Percentiles rank a stretch among this genome's conserved stretches.
phyloP scores from a whole-genome alignment of 2,113 vertebrate species.

The Lichenostomus cassidix region DNA sequence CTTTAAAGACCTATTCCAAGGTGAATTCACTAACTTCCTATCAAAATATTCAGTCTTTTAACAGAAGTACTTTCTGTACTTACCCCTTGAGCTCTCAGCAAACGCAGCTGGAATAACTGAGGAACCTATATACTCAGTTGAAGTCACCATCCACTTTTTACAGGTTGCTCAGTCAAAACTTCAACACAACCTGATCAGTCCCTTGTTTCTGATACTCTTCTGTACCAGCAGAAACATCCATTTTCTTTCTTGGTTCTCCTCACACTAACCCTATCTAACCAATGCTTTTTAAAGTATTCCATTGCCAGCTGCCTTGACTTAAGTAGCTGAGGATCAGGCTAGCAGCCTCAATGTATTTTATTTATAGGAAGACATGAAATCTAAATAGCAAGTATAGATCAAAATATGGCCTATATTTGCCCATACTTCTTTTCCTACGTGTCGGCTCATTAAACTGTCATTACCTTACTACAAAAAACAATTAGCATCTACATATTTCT shows the following conservation, averaged over 20 bases:
- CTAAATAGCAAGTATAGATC: neutral
- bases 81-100: neutral
- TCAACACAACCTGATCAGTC: neutral
- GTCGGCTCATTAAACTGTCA: neutral
- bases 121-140: neutral
- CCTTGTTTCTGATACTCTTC: neutral
- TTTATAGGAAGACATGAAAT: neutral
- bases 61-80: neutral
- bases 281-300: neutral
- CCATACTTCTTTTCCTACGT: neutral
- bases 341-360: neutral
- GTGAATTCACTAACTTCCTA: constrained; percentile 5
- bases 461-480: neutral
- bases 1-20: constrained; percentile 11
- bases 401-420: neutral
- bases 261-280: neutral
- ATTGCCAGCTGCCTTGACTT: neutral
- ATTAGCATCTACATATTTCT: neutral
- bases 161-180: neutral
- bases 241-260: neutral
- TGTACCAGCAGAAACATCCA: neutral
- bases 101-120: constrained; percentile 24
- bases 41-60: neutral
- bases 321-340: neutral
- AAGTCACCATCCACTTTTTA: neutral